phyloP scores from a whole-genome alignment of 2,888 invertebrate species.

The Plusia festucae region DNA sequence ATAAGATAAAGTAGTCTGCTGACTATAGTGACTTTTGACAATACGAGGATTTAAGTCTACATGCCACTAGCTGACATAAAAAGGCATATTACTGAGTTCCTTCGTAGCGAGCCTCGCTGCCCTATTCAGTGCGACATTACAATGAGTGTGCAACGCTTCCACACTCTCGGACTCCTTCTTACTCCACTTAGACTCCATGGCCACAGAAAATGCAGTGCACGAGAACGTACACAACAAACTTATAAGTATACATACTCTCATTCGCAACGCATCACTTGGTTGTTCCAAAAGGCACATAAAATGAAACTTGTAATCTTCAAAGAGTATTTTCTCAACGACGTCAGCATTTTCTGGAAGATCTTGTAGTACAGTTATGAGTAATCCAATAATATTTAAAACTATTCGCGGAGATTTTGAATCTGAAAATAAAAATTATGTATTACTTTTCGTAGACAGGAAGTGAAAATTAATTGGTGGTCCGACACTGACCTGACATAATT shows the following conservation, averaged over 20 bases:
- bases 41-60: not conserved
- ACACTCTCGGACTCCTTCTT: slow-evolving; percentile 89
- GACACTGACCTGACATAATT: slow-evolving; percentile 36
- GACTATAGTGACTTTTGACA: not conserved
- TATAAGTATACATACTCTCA: slow-evolving; percentile 92
- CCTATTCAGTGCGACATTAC: slow-evolving; percentile 90
- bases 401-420: slow-evolving; percentile 90
- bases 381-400: slow-evolving; percentile 92
- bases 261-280: slow-evolving; percentile 88
- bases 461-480: slow-evolving; percentile 41
- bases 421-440: slow-evolving; percentile 65
- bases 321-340: slow-evolving; percentile 92
- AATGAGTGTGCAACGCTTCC: slow-evolving; percentile 90
- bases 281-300: slow-evolving; percentile 89
- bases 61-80: slow-evolving; percentile 73
- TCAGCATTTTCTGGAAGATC: slow-evolving; percentile 93
- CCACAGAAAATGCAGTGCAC: slow-evolving; percentile 90
- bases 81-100: slow-evolving; percentile 88
- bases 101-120: slow-evolving; percentile 88
- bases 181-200: slow-evolving; percentile 90
- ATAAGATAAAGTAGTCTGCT: not conserved
- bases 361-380: slow-evolving; percentile 93
- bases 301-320: slow-evolving; percentile 85
- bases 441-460: slow-evolving; percentile 18
- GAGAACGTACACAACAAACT: slow-evolving; percentile 92